These are phyloP conservation scores for Drosophila fulvimacula DNA, from an alignment of 2,888 invertebrate genomes.

Conservation along the genomic window DNA sequence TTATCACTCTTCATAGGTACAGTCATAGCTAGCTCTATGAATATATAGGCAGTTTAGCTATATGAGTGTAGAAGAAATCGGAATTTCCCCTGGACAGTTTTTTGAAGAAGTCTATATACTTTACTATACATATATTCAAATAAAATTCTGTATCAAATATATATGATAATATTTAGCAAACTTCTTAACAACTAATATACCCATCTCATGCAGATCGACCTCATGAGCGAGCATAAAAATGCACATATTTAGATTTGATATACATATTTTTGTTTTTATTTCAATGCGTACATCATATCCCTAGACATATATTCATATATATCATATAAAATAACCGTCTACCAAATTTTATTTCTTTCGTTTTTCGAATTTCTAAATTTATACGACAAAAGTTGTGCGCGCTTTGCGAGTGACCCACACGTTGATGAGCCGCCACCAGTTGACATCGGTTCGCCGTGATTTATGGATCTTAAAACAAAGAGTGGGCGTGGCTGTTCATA, in stretches of 20 bases:
- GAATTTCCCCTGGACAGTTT: too few species aligned
- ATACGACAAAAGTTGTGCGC: slow-evolving; percentile 30
- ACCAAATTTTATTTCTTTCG: slow-evolving; percentile 12
- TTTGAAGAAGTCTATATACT: too few species aligned
- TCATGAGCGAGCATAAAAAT: neutral
- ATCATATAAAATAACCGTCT: neutral
- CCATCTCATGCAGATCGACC: neutral
- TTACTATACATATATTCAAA: too few species aligned
- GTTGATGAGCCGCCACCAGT: slow-evolving; percentile 49
- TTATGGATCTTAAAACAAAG: slow-evolving; percentile 33
- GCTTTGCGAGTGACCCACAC: slow-evolving; percentile 58
- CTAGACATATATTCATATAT: neutral
- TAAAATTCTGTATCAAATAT: too few species aligned
- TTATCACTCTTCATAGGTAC: too few species aligned
- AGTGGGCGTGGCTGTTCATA: slow-evolving; percentile 35
- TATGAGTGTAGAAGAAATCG: too few species aligned
- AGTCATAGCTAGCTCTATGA: too few species aligned
- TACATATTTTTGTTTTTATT: neutral
- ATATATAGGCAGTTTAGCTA: too few species aligned
- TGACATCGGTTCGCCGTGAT: slow-evolving; percentile 50
- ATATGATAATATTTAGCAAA: too few species aligned
- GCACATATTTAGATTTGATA: neutral
- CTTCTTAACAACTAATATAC: neutral
- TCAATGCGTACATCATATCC: neutral
- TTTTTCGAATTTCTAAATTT: slow-evolving; percentile 51